Conservation (phyloP, 2,113 vertebrate species). For the Vombatus ursinus region DNA sequence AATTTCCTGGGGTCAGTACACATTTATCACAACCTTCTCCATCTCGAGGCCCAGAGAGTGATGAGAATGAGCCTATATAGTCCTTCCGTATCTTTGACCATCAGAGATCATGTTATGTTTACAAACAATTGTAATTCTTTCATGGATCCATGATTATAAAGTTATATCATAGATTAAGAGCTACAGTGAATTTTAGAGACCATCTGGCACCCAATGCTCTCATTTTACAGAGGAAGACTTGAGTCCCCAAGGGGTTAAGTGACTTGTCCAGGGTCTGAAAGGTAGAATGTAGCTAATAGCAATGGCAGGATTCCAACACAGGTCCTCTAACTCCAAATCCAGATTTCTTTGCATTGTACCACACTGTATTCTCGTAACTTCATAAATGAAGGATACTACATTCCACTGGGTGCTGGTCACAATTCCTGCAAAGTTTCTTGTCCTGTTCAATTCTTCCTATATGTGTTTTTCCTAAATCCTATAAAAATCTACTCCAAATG, state of each 20-base stretch:
- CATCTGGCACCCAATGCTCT: not conserved
- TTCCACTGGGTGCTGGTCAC: not conserved
- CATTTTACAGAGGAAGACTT: conserved; percentile 9
- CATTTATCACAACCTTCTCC: not conserved
- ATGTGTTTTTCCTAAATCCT: not conserved
- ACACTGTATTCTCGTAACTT: not conserved
- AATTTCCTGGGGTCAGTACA: not conserved
- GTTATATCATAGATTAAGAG: not conserved
- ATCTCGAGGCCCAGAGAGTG: not conserved
- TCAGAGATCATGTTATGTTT: not conserved
- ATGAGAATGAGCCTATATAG: not conserved
- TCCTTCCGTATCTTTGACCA: not conserved
- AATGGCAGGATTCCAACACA: not conserved
- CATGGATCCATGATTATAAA: not conserved
- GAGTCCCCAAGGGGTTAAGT: not conserved
- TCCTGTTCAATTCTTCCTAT: not conserved
- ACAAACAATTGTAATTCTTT: not conserved
- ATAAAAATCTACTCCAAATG: not conserved
- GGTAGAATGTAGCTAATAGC: not conserved
- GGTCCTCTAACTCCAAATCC: not conserved
- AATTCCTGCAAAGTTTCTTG: not conserved
- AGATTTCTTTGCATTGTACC: not conserved
- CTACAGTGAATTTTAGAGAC: not conserved
- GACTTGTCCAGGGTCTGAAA: not conserved
- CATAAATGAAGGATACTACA: not conserved